These are phyloP conservation scores for Alouatta palliata DNA, from an alignment of 2,113 vertebrate species.

Conservation along the genomic window DNA sequence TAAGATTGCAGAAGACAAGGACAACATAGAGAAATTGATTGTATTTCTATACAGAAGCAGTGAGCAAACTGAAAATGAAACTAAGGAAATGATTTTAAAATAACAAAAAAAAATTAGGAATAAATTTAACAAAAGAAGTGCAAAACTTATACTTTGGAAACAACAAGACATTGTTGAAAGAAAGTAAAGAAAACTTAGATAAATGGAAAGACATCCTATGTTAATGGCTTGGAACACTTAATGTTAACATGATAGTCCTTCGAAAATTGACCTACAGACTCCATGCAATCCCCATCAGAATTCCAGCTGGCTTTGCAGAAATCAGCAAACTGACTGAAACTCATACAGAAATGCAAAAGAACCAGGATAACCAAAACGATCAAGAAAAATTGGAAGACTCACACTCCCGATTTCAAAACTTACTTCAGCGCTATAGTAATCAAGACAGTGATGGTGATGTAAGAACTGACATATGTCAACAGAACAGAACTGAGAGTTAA, in stretches of 20 bases:
- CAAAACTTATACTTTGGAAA: background rate
- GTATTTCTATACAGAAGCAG: background rate
- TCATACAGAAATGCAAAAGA: background rate
- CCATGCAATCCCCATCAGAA: background rate
- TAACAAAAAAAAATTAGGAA: background rate
- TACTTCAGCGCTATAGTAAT: background rate
- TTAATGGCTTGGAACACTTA: background rate
- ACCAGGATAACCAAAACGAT: background rate
- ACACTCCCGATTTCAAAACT: background rate
- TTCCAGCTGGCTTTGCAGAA: background rate
- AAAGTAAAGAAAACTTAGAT: background rate
- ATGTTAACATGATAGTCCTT: background rate
- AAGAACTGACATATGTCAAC: background rate
- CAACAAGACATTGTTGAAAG: background rate
- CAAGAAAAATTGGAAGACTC: background rate
- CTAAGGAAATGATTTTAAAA: background rate
- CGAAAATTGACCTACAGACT: background rate
- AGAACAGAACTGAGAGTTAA: background rate
- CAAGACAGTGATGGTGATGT: background rate
- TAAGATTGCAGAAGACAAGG: background rate
- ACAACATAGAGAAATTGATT: background rate
- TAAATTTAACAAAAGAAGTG: background rate
- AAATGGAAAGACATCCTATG: background rate
- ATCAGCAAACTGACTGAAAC: background rate
- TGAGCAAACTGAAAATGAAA: background rate